Base-by-base conservation (phyloP, 2,888 invertebrate species). In the Hyalella azteca region DNA sequence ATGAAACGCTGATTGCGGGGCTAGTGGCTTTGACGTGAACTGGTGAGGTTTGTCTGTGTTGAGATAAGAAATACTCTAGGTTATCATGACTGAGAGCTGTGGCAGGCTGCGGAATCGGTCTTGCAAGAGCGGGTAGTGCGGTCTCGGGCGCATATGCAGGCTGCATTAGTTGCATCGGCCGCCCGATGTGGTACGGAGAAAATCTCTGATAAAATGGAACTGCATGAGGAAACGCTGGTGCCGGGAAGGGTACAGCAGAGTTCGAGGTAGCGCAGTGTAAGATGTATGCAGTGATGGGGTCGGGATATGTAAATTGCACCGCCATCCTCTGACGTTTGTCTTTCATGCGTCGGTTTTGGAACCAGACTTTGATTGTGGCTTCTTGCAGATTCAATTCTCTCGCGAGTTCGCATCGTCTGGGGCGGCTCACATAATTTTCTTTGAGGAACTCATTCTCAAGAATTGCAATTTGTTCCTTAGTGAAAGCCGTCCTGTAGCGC, bases 261-360 rank as follows among this genome's bases (percentile, higher is more conserved):
- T 78, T 77, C 66, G 78, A 78, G 26, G 81, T 79, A 15, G 79
- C 79, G 48, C 76, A 75, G 41, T 79, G 81, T 29, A 78, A 40
- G 15, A 83, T 60, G 59, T 79, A 80, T 3, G 81, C 79, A 22
- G 79, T 59, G 40, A 80, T 45, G 22, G 81, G 82, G 50, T 82
- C 82, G 13, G 79, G 73, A 40, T 82, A 81, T 40, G 81, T 77
- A 81, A 77, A 81, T 7, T 79, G 73, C 76, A 82, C 45, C 32
- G 82, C 77, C 60, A 80, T 48, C 29, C 82, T 80, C 78, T 84
- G 82, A 13, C 84, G 77, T 54, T 83, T 84, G 77, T 84, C 84
- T 77, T 84, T 84, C 84, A 84, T 84, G n/a, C 84, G 79, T 1
- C 84, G 81, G 79, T 84, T 84, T 81, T 84, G 84, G 76, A 84